Conservation (phyloP, 2,113 vertebrate genomes). For the Chunga burmeisteri region DNA sequence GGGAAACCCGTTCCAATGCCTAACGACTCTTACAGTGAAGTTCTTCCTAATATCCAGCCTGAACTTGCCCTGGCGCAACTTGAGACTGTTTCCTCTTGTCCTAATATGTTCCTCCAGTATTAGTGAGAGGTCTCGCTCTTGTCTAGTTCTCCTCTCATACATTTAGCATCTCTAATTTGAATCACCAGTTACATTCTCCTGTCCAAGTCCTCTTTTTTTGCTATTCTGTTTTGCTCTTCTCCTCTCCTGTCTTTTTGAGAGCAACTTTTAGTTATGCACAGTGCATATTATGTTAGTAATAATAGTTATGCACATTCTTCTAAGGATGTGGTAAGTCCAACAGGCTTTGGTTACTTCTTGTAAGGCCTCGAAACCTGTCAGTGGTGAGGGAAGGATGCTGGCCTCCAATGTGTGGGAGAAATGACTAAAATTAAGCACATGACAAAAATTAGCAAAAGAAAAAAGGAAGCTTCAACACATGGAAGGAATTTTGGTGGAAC, state of each 20-base stretch:
- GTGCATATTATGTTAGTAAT: neutral
- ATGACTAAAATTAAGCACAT: slow-evolving; percentile 76
- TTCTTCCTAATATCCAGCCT: too few relatives aligned
- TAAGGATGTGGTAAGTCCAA: slow-evolving; percentile 68
- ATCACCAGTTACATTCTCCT: neutral
- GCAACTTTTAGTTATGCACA: slow-evolving; percentile 48
- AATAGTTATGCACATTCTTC: neutral
- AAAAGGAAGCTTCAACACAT: slow-evolving; percentile 73
- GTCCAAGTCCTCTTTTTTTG: neutral
- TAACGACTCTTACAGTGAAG: too few relatives aligned
- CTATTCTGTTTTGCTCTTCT: slow-evolving; percentile 6
- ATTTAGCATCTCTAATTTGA: neutral
- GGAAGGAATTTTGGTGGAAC: slow-evolving; percentile 77
- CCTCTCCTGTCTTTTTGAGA: slow-evolving; percentile 49
- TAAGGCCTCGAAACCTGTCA: slow-evolving; percentile 67
- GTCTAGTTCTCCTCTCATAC: neutral
- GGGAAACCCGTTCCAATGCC: too few relatives aligned
- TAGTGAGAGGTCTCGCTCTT: neutral
- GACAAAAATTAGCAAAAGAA: slow-evolving; percentile 75
- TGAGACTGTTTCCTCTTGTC: too few relatives aligned
- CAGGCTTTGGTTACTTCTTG: slow-evolving; percentile 63
- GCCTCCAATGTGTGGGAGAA: slow-evolving; percentile 63
- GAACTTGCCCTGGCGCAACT: too few relatives aligned
- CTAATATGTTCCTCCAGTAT: neutral
- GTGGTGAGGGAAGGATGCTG: slow-evolving; percentile 57